Percentiles rank a stretch among this genome's conserved stretches.
phyloP scores from a whole-genome alignment of 64 coral and sea anemone species.

The Anthopleura sola region DNA sequence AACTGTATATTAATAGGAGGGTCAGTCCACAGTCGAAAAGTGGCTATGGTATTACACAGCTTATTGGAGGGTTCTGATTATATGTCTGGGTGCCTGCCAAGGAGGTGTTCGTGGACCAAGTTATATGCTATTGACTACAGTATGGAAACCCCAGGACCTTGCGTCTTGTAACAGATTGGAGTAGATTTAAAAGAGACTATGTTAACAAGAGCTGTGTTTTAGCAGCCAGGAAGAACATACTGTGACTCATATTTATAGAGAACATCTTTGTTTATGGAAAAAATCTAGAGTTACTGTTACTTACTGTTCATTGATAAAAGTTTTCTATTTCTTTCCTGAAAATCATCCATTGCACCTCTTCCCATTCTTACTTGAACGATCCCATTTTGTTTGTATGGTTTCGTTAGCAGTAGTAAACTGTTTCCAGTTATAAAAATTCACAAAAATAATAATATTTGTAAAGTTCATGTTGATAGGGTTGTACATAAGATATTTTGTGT shows the following conservation, averaged over 20 bases:
- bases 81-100: conserved; percentile 85
- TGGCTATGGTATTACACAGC: conserved; percentile 79
- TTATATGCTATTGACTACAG: conserved; percentile 92
- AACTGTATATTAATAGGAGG: conserved; percentile 94
- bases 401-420: background rate
- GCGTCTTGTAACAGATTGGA: conserved; percentile 53
- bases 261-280: background rate
- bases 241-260: background rate
- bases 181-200: background rate
- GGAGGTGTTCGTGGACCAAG: conserved; percentile 89
- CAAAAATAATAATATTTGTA: conserved; percentile 29
- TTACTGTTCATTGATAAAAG: background rate
- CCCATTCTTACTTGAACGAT: background rate
- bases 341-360: background rate
- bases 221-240: background rate
- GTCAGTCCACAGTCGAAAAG: conserved; percentile 84
- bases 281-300: background rate
- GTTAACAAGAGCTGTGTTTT: conserved; percentile 19
- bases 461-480: conserved; percentile 40
- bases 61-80: conserved; percentile 89
- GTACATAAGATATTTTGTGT: conserved; percentile 61
- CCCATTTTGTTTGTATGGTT: background rate
- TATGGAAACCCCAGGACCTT: conserved; percentile 93
- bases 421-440: conserved; percentile 22
- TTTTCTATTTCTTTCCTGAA: conserved; percentile 3